phyloP scores from a whole-genome alignment of 2,113 vertebrate genomes.

The Pelusios castaneus region DNA sequence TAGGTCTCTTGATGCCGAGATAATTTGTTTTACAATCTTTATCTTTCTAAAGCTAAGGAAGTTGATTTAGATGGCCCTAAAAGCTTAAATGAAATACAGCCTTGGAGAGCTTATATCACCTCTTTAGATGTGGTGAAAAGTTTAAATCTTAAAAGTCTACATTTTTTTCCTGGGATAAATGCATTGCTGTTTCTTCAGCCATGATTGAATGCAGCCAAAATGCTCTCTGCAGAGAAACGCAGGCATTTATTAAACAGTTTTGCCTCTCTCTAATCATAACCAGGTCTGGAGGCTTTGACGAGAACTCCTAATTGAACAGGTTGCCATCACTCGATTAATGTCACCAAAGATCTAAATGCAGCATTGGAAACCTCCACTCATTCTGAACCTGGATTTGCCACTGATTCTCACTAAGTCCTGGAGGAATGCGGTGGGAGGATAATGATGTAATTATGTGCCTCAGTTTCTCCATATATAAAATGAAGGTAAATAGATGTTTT shows the following conservation, averaged over 20 bases:
- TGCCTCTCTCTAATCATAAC: constrained; percentile 11
- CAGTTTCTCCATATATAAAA: constrained; percentile 19
- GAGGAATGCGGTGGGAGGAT: background rate
- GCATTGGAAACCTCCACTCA: constrained; percentile 20
- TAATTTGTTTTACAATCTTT: constrained; percentile 66
- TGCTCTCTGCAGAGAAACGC: background rate
- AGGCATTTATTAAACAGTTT: constrained; percentile 1
- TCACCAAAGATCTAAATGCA: constrained; percentile 51
- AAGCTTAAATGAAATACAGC: constrained; percentile 59
- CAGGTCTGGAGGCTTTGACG: background rate
- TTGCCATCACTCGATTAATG: constrained; percentile 56
- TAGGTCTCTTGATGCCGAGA: constrained; percentile 46
- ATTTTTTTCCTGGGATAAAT: constrained; percentile 32
- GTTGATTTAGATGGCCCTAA: constrained; percentile 67
- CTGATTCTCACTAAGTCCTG: constrained; percentile 37
- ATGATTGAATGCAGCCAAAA: constrained; percentile 10
- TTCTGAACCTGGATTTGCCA: constrained; percentile 58
- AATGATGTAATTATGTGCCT: background rate
- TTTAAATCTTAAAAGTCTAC: constrained; percentile 46
- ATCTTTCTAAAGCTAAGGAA: constrained; percentile 57
- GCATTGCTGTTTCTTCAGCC: constrained; percentile 29
- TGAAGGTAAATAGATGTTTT: constrained; percentile 25
- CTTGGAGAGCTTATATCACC: constrained; percentile 44
- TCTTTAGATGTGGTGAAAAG: constrained; percentile 30
- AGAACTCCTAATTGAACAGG: background rate